A percentile compares a stretch with the other conserved stretches of the same genome.
Conservation (phyloP, 2,797 vertebrate species). For the Parauchenoglanis ngamensis region DNA sequence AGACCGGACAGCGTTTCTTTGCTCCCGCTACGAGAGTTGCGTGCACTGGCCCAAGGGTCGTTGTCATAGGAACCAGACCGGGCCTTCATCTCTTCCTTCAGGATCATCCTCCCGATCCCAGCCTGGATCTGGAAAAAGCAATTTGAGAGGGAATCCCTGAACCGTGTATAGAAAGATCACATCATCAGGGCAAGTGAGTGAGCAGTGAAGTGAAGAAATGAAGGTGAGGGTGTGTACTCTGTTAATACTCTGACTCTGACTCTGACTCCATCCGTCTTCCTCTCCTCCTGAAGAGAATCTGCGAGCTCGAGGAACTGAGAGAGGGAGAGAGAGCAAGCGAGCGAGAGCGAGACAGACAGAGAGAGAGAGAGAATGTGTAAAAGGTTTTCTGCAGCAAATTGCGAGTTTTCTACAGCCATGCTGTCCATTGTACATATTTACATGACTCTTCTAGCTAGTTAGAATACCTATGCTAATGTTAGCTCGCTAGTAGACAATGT, state of each 20-base stretch:
- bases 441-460: neutral
- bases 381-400: neutral
- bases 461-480: neutral
- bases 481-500: neutral
- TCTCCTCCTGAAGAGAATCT: conserved; percentile 94
- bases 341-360: neutral
- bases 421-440: neutral
- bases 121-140: conserved; percentile 83
- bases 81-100: conserved; percentile 98
- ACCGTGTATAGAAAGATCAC: neutral
- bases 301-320: conserved; percentile 60
- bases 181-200: neutral
- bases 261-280: conserved; percentile 90
- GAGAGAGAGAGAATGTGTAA: neutral
- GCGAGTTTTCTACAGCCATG: neutral
- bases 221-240: conserved; percentile 73
- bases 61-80: conserved; percentile 84
- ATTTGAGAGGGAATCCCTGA: neutral
- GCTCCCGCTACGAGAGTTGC: conserved; percentile 88
- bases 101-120: conserved; percentile 91
- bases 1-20: conserved; percentile 85
- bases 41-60: conserved; percentile 87
- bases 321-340: conserved; percentile 5
- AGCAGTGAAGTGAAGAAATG: neutral
- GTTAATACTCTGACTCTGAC: conserved; percentile 90